Conservation (phyloP, 2,113 vertebrate genomes). For the Nematolebias whitei region DNA sequence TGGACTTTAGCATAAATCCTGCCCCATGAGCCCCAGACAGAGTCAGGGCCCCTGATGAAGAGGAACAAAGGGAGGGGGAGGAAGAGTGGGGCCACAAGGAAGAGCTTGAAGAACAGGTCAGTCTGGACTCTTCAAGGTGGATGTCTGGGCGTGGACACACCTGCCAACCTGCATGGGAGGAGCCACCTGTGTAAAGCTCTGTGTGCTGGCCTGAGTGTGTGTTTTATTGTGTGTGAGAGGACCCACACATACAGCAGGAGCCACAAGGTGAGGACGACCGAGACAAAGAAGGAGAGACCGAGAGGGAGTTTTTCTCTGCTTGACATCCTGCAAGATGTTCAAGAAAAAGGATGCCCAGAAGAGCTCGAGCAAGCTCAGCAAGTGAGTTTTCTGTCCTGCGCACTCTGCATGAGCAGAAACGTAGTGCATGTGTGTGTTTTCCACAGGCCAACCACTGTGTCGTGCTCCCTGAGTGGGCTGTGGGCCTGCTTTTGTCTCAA, state of each 20-base stretch:
- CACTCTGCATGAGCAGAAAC: not conserved
- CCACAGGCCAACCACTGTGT: slow-evolving; percentile 31
- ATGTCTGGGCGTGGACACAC: slow-evolving; percentile 73
- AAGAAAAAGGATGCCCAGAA: slow-evolving; percentile 61
- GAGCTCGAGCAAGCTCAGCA: slow-evolving; percentile 56
- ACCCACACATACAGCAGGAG: slow-evolving; percentile 35
- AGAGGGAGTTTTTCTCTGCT: slow-evolving; percentile 30
- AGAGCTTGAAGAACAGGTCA: slow-evolving; percentile 70
- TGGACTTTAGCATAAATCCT: not conserved
- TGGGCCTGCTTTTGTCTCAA: slow-evolving; percentile 50
- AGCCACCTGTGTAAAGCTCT: slow-evolving; percentile 51
- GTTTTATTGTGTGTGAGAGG: slow-evolving; percentile 35
- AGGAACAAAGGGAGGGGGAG: slow-evolving; percentile 27
- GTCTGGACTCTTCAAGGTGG: slow-evolving; percentile 66
- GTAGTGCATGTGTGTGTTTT: slow-evolving; percentile 32
- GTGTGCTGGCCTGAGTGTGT: slow-evolving; percentile 37
- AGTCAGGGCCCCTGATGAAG: slow-evolving; percentile 28
- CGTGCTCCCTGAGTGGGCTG: slow-evolving; percentile 47
- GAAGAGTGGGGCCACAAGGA: slow-evolving; percentile 24
- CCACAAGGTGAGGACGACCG: slow-evolving; percentile 40
- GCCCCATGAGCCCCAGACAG: no score
- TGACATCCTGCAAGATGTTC: slow-evolving; percentile 64
- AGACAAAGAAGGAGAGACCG: slow-evolving; percentile 42
- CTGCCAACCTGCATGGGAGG: slow-evolving; percentile 73
- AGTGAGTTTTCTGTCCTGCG: slow-evolving; percentile 66